Percentiles rank a stretch among this genome's conserved stretches.
Conservation (phyloP, 1,140 invertebrate genomes). For the Stegodyphus dumicola region DNA sequence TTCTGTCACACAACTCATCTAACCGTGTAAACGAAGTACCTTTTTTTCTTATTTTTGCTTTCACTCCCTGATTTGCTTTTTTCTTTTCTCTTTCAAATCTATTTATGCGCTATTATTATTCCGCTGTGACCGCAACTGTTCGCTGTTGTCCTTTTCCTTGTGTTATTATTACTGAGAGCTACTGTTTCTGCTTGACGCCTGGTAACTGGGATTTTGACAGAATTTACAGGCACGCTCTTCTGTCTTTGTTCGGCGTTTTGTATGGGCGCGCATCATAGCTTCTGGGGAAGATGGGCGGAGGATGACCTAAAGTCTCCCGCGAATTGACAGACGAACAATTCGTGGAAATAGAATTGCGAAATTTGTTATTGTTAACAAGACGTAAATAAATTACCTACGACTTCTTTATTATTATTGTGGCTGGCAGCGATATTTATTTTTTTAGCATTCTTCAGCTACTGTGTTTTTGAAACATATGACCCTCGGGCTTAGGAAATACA, state of each 20-base stretch:
- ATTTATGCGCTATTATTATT: constrained; percentile 45
- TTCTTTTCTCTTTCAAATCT: constrained; percentile 23
- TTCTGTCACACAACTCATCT: constrained; percentile 35
- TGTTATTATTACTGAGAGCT: constrained; percentile 15
- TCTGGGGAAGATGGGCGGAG: background rate
- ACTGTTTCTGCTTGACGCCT: constrained; percentile 3
- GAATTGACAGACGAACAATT: no score
- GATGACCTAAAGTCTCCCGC: no score
- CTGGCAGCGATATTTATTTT: no score
- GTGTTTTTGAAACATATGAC: no score
- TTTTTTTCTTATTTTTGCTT: background rate
- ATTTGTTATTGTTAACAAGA: no score
- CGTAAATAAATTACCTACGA: no score
- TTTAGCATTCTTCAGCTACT: no score
- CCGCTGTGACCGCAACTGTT: constrained; percentile 14
- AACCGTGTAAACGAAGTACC: constrained; percentile 2
- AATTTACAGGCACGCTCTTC: constrained; percentile 9
- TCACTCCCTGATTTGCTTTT: background rate
- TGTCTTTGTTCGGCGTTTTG: background rate
- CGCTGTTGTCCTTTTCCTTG: background rate
- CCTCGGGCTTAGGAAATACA: no score
- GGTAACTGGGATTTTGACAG: background rate
- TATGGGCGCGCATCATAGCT: background rate
- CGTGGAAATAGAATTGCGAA: no score
- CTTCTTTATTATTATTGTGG: no score